Percentiles rank a stretch among this genome's conserved stretches.
phyloP scores from a whole-genome alignment of 2,888 invertebrate genomes.

The Lymantria monacha region DNA sequence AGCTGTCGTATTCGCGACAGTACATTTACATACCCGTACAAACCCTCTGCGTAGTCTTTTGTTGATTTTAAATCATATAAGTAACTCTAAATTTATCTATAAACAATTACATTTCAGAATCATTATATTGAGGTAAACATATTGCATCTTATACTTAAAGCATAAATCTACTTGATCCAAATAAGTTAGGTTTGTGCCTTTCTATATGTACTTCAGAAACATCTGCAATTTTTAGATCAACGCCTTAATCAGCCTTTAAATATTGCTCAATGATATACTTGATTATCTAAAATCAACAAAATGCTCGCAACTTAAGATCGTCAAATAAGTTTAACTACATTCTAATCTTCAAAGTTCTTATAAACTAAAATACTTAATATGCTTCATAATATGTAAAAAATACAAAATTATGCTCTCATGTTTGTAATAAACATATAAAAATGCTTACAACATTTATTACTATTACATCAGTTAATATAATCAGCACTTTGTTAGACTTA shows the following conservation, averaged over 20 bases:
- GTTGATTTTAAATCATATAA: not conserved
- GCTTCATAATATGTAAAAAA: not conserved
- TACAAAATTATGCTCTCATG: not conserved
- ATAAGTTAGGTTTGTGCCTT: too few species aligned
- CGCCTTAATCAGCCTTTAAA: too few species aligned
- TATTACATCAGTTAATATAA: not conserved
- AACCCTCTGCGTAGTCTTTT: not conserved
- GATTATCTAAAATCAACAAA: constrained; percentile 4
- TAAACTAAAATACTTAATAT: not conserved
- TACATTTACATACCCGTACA: constrained; percentile 31
- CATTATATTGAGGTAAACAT: too few species aligned
- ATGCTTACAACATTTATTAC: not conserved
- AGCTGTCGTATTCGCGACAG: constrained; percentile 17
- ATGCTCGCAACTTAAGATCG: not conserved
- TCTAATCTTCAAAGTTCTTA: not conserved
- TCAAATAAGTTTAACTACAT: not conserved
- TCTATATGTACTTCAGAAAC: too few species aligned
- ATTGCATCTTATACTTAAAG: too few species aligned
- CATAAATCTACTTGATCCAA: too few species aligned
- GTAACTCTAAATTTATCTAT: too few species aligned
- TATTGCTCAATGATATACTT: not conserved
- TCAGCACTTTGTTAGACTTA: not conserved
- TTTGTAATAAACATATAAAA: not conserved
- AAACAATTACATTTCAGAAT: too few species aligned
- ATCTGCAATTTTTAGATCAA: too few species aligned